phyloP scores from a whole-genome alignment of 2,113 vertebrate genomes.

The Podocnemis expansa region DNA sequence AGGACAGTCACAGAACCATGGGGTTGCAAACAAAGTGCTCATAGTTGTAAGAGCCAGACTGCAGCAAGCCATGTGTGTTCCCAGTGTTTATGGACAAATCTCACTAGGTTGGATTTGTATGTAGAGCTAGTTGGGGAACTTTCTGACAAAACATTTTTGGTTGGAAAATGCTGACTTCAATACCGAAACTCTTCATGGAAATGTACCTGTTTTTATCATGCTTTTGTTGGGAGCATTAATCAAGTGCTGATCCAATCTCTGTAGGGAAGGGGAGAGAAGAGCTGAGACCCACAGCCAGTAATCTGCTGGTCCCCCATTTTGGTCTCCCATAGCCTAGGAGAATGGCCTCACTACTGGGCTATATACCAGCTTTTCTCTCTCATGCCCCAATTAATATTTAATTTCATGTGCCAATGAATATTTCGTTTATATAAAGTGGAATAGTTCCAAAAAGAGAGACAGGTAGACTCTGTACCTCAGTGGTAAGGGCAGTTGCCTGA shows the following conservation, averaged over 20 bases:
- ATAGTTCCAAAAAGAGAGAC: background rate
- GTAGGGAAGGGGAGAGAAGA: background rate
- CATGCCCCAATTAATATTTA: background rate
- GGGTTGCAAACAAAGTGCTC: background rate
- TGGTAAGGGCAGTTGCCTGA: background rate
- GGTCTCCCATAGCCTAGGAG: background rate
- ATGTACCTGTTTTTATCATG: background rate
- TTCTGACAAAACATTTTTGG: background rate
- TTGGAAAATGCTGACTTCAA: background rate
- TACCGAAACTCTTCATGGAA: background rate
- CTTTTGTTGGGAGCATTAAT: background rate
- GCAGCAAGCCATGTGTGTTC: background rate
- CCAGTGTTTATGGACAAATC: background rate
- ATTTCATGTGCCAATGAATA: background rate
- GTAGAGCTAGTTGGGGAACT: background rate
- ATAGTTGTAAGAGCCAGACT: background rate
- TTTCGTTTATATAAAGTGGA: background rate
- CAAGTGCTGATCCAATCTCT: background rate
- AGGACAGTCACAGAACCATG: background rate
- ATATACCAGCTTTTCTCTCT: background rate
- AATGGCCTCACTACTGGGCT: background rate
- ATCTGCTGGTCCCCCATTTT: background rate
- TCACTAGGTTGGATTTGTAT: background rate
- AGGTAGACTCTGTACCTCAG: too few relatives aligned
- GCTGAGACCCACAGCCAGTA: background rate